A percentile compares a stretch with the other conserved stretches of the same genome.
These are phyloP conservation scores for Arbacia lixula DNA, from an alignment of 53 echinoderm and acorn worm species.

Conservation along the genomic window DNA sequence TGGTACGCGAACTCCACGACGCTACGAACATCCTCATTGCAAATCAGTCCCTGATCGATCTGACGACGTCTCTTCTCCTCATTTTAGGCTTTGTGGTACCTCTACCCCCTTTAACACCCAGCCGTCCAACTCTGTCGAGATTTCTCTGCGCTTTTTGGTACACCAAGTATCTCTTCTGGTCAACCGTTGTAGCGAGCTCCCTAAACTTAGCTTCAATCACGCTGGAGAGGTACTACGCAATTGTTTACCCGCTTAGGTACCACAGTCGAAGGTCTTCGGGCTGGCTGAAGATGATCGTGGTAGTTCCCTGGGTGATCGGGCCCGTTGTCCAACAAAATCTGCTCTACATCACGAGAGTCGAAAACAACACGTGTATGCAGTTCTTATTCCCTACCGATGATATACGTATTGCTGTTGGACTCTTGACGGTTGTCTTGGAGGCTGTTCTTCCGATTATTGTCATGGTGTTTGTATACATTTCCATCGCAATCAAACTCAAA, in stretches of 20 bases:
- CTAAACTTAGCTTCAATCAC: neutral
- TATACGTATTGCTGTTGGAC: neutral
- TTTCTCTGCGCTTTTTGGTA: conserved; percentile 27
- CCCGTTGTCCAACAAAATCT: neutral
- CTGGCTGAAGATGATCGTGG: neutral
- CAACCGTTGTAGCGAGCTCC: neutral
- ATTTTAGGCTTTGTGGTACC: neutral
- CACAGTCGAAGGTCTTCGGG: neutral
- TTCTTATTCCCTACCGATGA: neutral
- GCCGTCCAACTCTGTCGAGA: neutral
- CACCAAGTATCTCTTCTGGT: conserved; percentile 13
- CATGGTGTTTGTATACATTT: neutral
- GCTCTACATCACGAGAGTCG: neutral
- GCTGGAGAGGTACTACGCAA: conserved; percentile 7
- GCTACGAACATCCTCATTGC: neutral
- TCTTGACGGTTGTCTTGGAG: neutral
- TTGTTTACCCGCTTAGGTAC: conserved; percentile 9
- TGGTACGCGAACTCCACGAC: conserved; percentile 25
- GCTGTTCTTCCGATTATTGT: neutral
- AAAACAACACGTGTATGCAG: neutral
- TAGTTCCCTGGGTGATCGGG: conserved; percentile 7
- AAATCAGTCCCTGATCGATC: conserved; percentile 19
- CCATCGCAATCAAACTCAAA: neutral
- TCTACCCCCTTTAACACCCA: neutral
- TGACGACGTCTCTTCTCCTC: neutral